phyloP scores from a whole-genome alignment of 2,888 invertebrate genomes.

The Metopia argyrocephala region DNA sequence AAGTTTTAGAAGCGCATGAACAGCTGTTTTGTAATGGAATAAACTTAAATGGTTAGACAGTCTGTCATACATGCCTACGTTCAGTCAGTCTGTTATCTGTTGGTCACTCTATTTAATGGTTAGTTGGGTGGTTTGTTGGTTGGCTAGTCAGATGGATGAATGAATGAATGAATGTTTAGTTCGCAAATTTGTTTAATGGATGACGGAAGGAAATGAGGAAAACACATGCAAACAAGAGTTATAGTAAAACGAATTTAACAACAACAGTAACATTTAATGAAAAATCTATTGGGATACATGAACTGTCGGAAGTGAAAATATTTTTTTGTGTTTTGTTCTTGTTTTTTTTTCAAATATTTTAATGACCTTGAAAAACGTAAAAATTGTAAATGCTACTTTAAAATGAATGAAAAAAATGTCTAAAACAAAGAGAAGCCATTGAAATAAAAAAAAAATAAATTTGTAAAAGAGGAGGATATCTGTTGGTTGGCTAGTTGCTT shows the following conservation, averaged over 20 bases:
- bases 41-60: neutral
- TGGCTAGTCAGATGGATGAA: neutral
- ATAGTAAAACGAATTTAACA: slow-evolving; percentile 17
- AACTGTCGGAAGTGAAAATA: slow-evolving; percentile 18
- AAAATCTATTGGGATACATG: slow-evolving; percentile 47
- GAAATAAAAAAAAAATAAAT: neutral
- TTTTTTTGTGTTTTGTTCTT: neutral
- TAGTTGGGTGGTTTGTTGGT: slow-evolving; percentile 17
- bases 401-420: neutral
- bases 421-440: neutral
- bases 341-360: slow-evolving; percentile 12
- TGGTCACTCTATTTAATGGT: slow-evolving; percentile 46
- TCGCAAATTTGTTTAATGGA: slow-evolving; percentile 38
- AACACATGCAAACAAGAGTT: slow-evolving; percentile 40
- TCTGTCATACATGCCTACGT: neutral
- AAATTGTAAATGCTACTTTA: slow-evolving; percentile 8
- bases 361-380: slow-evolving; percentile 52
- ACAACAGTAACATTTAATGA: slow-evolving; percentile 31
- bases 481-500: no score
- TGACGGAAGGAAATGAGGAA: slow-evolving; percentile 43
- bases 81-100: neutral
- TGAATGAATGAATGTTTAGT: slow-evolving; percentile 32
- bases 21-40: slow-evolving; percentile 57
- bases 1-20: slow-evolving; percentile 70
- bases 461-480: neutral